A percentile compares a stretch with the other conserved stretches of the same genome.
phyloP scores from a whole-genome alignment of 1,140 invertebrate species.

The Maconellicoccus hirsutus region DNA sequence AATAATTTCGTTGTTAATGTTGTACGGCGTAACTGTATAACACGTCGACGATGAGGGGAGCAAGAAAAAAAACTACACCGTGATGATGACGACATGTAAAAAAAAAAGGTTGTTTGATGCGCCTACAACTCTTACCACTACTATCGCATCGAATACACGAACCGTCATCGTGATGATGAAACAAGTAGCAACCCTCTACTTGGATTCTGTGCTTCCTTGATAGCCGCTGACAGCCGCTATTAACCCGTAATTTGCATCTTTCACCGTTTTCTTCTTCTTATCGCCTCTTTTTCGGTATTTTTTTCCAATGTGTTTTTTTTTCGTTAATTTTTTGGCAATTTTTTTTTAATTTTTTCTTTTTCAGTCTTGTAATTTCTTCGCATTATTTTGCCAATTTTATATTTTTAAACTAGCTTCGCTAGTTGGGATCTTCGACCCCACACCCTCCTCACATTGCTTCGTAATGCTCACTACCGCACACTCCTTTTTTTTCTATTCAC shows the following conservation, averaged over 20 bases:
- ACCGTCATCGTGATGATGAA: background rate
- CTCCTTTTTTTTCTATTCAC: too few species aligned
- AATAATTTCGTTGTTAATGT: slow-evolving; percentile 6
- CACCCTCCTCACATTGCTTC: too few species aligned
- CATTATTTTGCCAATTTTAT: too few species aligned
- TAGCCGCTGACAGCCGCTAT: background rate
- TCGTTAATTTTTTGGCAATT: background rate
- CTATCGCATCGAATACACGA: background rate
- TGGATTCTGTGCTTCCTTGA: background rate
- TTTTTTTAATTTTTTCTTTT: too few species aligned
- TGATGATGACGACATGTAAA: background rate
- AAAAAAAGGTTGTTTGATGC: background rate
- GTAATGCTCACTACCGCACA: too few species aligned
- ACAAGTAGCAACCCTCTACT: background rate
- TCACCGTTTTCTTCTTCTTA: background rate
- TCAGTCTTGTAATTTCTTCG: too few species aligned
- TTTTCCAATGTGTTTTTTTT: background rate
- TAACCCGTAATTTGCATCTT: background rate
- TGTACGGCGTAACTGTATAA: background rate
- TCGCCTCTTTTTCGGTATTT: background rate
- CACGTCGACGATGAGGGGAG: background rate
- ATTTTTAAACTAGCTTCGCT: too few species aligned
- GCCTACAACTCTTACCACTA: background rate
- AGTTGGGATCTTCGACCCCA: too few species aligned
- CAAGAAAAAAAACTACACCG: background rate